Base-by-base conservation (phyloP, 2,113 vertebrate genomes). In the Brachyhypopomus gauderio region DNA sequence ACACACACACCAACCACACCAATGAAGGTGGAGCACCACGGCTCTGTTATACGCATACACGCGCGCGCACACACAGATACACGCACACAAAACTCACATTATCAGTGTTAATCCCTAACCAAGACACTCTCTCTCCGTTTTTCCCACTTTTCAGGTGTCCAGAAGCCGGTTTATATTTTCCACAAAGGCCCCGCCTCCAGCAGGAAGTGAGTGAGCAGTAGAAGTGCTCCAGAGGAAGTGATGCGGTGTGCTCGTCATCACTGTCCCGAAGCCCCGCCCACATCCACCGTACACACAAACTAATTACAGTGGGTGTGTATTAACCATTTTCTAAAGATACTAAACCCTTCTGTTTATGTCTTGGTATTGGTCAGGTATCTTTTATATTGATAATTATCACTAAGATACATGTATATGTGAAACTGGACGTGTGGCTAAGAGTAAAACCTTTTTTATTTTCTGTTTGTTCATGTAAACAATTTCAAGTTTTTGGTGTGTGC, bases 131-230 rank as follows among this genome's bases (percentile, higher is more conserved):
- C 38, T 77, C 8, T 67, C 17, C 19, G 38, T 72, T 19, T 56
- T 38, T 20, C 4, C n/a, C 25, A 3, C 16, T n/a, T 23, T 45
- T 3, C 87, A 96, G 95, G 93, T 48, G 90, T 92, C 86, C 93
- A 93, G 86, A 89, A 93, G 81, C 91, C 93, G 0, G 87, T 96
- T 77, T 96, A 95, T 85, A 89, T 95, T 84, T 95, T 95, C 82
- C 93, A 95, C 88, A 96, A 95, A 92, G 92, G 92, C 79, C 81
- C 87, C 20, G 77, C 59, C 84, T 88, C 88, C 45, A 75, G 55
- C 75, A 90, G 86, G 85, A 92, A 91, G 81, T 93, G 88, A 90
- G 19, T 38, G 4, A 25, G 34, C 63, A 30, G 22, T 16, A 41
- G 71, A 36, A 25, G 4, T 20, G 34, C 63, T 22, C 17, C 8